Evolutionary conservation across 30 jellyfish, hydroid and myxozoan genomes (phyloP).

Genomic region (Calvadosia cruxmelitensis): DNA sequence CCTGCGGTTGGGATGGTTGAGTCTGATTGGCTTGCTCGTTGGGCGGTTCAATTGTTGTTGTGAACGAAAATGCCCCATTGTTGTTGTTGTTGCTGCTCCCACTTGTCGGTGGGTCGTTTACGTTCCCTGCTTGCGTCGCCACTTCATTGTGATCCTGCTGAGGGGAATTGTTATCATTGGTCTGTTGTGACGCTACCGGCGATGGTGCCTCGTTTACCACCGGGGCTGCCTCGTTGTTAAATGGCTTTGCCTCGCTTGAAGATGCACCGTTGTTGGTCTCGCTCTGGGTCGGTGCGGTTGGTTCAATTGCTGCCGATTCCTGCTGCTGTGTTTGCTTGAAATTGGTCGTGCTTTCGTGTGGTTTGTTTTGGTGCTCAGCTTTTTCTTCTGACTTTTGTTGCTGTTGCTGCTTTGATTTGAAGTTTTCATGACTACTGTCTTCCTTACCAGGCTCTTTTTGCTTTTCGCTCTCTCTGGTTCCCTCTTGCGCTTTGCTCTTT

Average conservation of each 20-base stretch:
- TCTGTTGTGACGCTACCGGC: no score
- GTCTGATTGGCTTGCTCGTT: not conserved
- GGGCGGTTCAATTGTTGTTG: not conserved
- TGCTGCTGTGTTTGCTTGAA: no score
- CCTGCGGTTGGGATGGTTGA: not conserved
- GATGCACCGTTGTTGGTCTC: no score
- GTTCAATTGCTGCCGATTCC: not conserved
- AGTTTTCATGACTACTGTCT: not conserved
- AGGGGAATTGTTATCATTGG: not conserved
- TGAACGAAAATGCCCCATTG: not conserved
- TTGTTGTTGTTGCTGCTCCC: not conserved
- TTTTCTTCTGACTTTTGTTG: not conserved
- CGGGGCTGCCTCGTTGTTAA: no score
- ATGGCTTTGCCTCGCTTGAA: no score
- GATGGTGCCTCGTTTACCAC: no score
- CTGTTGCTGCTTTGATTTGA: not conserved
- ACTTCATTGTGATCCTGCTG: not conserved
- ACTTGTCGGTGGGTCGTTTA: no score
- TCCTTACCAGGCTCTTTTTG: not conserved
- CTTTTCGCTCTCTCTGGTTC: not conserved
- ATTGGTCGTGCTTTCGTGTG: not conserved
- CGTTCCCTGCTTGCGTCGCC: not conserved
- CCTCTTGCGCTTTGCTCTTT: constrained; percentile 1
- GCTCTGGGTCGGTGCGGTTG: no score
- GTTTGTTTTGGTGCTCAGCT: not conserved